Conservation (phyloP, 2,113 vertebrate genomes). For the Xenopus laevis region DNA sequence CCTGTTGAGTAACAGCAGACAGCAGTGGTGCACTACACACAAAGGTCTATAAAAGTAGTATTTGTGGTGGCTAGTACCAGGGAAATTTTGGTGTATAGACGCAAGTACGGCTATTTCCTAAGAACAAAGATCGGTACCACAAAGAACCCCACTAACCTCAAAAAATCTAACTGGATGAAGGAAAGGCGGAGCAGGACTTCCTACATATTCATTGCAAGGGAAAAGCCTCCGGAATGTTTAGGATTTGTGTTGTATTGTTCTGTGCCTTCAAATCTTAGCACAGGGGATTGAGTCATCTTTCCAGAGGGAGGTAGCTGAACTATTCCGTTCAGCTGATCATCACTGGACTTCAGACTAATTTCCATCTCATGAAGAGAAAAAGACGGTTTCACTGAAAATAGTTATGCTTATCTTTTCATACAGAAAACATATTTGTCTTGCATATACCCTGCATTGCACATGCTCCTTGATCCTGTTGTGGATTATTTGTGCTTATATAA, state of each 20-base stretch:
- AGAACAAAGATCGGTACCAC: neutral
- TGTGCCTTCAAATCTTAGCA: constrained; percentile 5
- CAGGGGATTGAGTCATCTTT: constrained; percentile 28
- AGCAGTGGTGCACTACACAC: neutral
- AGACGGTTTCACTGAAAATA: no score
- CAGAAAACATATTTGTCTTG: no score
- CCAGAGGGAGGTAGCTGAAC: constrained; percentile 19
- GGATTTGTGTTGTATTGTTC: constrained; percentile 47
- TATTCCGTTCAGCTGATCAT: neutral
- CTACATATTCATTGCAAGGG: constrained; percentile 54
- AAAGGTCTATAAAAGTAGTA: no score
- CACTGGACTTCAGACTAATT: neutral
- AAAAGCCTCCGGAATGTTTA: constrained; percentile 48
- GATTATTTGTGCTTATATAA: no score
- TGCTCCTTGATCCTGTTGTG: no score
- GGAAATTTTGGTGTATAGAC: neutral
- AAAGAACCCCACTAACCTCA: constrained; percentile 43
- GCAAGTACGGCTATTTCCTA: constrained; percentile 2
- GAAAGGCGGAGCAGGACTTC: constrained; percentile 73
- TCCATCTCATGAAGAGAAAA: no score
- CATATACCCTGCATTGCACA: no score
- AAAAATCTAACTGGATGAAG: constrained; percentile 48
- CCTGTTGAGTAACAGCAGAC: neutral
- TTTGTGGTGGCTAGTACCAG: neutral
- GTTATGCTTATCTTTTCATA: no score